Evolutionary conservation across 2,888 invertebrate species (phyloP), one percentile per base, ranked within the genome.

Genomic region (Machimus atricapillus): DNA sequence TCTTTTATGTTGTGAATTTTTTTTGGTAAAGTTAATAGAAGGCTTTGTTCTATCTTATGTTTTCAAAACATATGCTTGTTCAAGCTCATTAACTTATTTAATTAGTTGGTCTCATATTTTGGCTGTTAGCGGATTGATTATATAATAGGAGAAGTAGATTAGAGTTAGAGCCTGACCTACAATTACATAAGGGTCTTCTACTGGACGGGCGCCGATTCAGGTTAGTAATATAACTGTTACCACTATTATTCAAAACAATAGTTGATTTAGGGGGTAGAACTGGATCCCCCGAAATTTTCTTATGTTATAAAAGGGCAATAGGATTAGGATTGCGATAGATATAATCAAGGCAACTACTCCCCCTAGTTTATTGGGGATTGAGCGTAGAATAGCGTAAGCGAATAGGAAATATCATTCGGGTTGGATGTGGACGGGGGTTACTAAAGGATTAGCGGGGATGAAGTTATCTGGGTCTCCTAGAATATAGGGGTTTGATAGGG

Each of bases 341-440:
- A 94, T 90, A 0, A 90, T 88, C 89, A 91, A 73, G 0, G 91
- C 90, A 89, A 91, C 90, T 86, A 96, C 96, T 88, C 96, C 96
- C 85, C 96, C 96, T 93, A 96, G 91, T 94, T 97, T 96, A 93
- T 96, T 96, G 7, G 96, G 96, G 87, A 97, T 96, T 58, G 96
- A 96, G 37, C 96, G 96, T 90, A 97, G 89, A 93, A 97, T 96
- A 23, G 96, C 95, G 92, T 96, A 96, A 16, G 96, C 96, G 94
- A 96, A 96, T 93, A 97, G 91, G 90, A 96, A 97, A 91, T 97
- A 97, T 95, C 96, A 97, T 94, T 97, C 96, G 77, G 96, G 96
- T 94, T 96, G 95, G 93, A 96, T 96, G 91, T 96, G 96, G 8
- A 94, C 91, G 0, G 96, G 96, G 0, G 96, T 96, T 19, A 95